Conservation (phyloP, 2,797 vertebrate species). For the Cossypha caffra region DNA sequence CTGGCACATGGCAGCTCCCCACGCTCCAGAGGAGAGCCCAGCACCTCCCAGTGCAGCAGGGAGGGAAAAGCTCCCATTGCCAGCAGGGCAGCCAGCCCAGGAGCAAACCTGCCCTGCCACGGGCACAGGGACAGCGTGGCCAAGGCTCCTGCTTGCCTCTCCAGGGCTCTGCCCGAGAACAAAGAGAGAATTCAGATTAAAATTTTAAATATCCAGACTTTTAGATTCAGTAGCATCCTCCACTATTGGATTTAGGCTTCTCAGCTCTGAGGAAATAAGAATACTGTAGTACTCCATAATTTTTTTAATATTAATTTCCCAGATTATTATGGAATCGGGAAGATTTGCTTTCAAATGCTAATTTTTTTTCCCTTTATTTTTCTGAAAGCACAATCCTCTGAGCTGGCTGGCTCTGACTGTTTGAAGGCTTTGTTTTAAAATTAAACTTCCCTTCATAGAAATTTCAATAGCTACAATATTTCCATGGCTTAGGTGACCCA, state of each 20-base stretch:
- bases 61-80: too few species aligned
- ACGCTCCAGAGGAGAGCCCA: fast-evolving
- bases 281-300: neutral
- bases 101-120: fast-evolving
- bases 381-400: neutral
- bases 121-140: fast-evolving
- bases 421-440: conserved; percentile 39
- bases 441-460: neutral
- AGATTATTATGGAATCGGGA: neutral
- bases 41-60: fast-evolving
- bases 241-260: neutral
- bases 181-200: neutral
- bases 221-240: neutral
- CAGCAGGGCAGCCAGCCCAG: neutral
- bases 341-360: conserved; percentile 36
- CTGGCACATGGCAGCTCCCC: neutral
- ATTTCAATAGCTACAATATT: neutral
- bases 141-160: fast-evolving
- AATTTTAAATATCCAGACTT: neutral
- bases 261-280: neutral
- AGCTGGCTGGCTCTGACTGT: neutral
- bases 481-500: neutral
- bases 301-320: neutral
- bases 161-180: neutral
- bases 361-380: neutral